Conservation (phyloP, 2,888 invertebrate species). For the Serripes groenlandicus region DNA sequence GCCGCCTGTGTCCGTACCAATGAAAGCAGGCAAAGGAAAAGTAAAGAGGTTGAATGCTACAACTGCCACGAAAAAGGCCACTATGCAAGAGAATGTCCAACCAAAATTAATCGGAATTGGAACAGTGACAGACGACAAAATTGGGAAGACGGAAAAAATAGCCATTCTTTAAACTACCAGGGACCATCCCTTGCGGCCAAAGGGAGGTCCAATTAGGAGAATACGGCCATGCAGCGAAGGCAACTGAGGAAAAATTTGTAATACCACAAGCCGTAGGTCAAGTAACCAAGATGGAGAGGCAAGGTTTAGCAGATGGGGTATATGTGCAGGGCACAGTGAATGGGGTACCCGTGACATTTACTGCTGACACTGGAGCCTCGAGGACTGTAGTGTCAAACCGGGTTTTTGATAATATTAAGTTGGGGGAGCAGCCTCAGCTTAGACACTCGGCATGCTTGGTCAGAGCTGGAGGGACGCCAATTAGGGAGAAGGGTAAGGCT, state of each 20-base stretch:
- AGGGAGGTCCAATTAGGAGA: conserved; percentile 9
- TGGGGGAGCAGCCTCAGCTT: too few relatives aligned
- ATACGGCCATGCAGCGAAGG: not conserved
- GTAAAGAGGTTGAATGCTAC: not conserved
- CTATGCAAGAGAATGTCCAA: not conserved
- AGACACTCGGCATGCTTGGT: too few relatives aligned
- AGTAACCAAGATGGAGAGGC: too few relatives aligned
- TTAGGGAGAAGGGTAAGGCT: too few relatives aligned
- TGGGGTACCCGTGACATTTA: conserved; percentile 1
- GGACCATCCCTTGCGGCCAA: conserved; percentile 10
- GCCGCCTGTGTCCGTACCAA: too few relatives aligned
- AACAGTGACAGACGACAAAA: not conserved
- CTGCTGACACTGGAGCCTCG: conserved; percentile 4
- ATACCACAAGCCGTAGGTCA: too few relatives aligned
- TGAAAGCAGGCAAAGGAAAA: not conserved
- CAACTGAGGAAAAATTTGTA: too few relatives aligned
- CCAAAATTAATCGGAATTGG: not conserved
- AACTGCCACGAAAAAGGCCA: conserved; percentile 1
- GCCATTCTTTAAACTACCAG: not conserved
- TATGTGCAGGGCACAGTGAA: conserved; percentile 12
- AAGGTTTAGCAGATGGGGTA: not conserved
- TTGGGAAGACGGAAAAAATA: not conserved
- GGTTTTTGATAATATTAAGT: too few relatives aligned
- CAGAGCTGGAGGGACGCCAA: too few relatives aligned
- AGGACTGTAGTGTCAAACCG: conserved; percentile 15